Percentiles rank a stretch among this genome's conserved stretches.
Evolutionary conservation across 1,140 invertebrate genomes (phyloP).

Genomic region (Harpegnathos saltator): DNA sequence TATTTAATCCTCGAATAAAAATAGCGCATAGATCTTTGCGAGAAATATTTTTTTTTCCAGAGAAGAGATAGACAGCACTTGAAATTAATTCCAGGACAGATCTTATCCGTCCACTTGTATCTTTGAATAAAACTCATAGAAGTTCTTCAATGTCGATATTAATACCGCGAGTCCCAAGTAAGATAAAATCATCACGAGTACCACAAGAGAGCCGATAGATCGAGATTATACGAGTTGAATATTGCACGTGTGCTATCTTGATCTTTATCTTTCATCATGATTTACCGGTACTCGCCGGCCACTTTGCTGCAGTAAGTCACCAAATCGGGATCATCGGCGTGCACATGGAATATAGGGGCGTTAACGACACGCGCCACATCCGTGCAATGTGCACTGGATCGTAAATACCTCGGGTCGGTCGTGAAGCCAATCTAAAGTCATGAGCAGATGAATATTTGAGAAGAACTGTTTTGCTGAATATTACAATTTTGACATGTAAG

Average conservation of each 20-base stretch:
- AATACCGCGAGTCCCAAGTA: not conserved
- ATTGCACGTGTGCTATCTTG: not conserved
- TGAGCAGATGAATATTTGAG: conserved; percentile 6
- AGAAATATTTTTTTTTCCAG: no score
- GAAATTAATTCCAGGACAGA: not conserved
- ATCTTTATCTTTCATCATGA: not conserved
- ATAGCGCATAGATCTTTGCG: no score
- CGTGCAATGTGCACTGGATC: conserved; percentile 89
- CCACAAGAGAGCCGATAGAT: not conserved
- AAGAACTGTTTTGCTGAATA: no score
- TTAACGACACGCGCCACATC: conserved; percentile 95
- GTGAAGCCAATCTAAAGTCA: conserved; percentile 92
- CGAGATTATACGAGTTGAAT: not conserved
- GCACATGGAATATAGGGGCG: conserved; percentile 97
- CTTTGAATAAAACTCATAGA: not conserved
- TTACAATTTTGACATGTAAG: no score
- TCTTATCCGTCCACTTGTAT: not conserved
- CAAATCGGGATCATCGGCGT: conserved; percentile 96
- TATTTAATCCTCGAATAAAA: not conserved
- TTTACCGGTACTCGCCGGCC: conserved; percentile 91
- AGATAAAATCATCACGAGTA: no score
- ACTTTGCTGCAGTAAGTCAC: conserved; percentile 94
- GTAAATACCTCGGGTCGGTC: conserved; percentile 93
- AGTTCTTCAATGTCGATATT: not conserved
- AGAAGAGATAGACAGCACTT: no score